phyloP scores from a whole-genome alignment of 1,140 invertebrate species.

The Nasonia giraulti region DNA sequence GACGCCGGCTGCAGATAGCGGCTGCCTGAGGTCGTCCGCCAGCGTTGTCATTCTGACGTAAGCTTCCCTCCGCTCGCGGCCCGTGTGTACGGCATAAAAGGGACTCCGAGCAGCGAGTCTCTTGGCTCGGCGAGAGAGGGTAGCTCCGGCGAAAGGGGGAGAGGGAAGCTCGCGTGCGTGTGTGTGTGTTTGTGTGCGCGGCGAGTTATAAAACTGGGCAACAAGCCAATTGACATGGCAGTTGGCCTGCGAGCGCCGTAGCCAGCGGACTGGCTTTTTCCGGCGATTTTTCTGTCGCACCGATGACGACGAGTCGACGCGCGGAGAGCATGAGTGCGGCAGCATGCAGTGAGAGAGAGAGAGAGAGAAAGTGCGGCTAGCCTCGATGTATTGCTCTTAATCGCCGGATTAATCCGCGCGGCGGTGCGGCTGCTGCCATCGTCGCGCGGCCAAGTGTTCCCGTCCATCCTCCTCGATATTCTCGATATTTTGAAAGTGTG shows the following conservation, averaged over 20 bases:
- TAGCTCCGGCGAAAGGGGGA: conserved; percentile 18
- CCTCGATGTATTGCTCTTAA: conserved; percentile 39
- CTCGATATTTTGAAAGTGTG: background rate
- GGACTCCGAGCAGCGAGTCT: background rate
- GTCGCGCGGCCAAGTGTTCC: background rate
- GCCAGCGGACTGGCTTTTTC: conserved; percentile 59
- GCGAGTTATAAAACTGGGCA: conserved; percentile 74
- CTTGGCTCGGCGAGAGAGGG: conserved; percentile 21
- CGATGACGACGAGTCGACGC: conserved; percentile 44
- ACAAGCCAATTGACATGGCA: conserved; percentile 74
- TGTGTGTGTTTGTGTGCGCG: conserved; percentile 46
- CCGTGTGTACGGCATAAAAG: conserved; percentile 28
- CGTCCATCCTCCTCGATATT: too few relatives aligned
- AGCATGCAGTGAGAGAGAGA: background rate
- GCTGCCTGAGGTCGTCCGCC: background rate
- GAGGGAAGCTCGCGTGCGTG: conserved; percentile 20
- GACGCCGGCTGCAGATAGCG: background rate
- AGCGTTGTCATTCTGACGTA: conserved; percentile 58
- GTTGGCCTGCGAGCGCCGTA: conserved; percentile 70
- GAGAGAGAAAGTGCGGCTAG: conserved; percentile 4
- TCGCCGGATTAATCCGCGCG: conserved; percentile 38
- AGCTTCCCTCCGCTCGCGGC: conserved; percentile 40
- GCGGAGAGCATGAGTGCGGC: background rate
- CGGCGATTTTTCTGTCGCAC: conserved; percentile 63
- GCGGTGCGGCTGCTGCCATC: too few relatives aligned